These are phyloP conservation scores for Argyrosomus japonicus DNA, from an alignment of 2,113 vertebrate genomes.

Conservation along the genomic window DNA sequence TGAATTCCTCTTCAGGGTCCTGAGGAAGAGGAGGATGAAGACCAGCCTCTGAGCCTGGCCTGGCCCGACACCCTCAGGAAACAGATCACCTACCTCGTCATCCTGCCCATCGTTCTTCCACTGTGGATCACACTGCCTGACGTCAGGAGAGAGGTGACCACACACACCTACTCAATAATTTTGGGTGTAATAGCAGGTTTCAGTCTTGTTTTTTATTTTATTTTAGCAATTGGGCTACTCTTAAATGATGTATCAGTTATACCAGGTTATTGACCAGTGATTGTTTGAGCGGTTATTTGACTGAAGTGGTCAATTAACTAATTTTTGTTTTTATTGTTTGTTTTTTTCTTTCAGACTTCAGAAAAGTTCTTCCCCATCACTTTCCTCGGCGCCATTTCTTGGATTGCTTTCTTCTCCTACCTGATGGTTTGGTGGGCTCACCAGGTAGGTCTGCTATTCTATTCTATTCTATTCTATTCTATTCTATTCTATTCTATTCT, in stretches of 20 bases:
- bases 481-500: slow-evolving; percentile 8
- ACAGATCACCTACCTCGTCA: slow-evolving; percentile 88
- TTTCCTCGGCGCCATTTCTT: slow-evolving; percentile 92
- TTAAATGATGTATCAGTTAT: neutral
- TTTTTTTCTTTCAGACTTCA: slow-evolving; percentile 84
- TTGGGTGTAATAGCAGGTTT: neutral
- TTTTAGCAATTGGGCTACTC: neutral
- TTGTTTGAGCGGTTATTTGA: neutral
- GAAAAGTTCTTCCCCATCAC: slow-evolving; percentile 92
- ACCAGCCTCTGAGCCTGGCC: slow-evolving; percentile 93
- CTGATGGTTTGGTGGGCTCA: slow-evolving; percentile 99
- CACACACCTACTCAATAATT: neutral
- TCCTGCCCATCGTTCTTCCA: slow-evolving; percentile 93
- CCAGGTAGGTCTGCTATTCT: slow-evolving; percentile 86
- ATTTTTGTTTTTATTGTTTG: neutral
- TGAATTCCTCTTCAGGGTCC: slow-evolving; percentile 69
- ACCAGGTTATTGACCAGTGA: neutral
- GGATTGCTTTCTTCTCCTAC: slow-evolving; percentile 97
- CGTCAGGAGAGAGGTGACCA: slow-evolving; percentile 90
- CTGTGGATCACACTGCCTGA: slow-evolving; percentile 95
- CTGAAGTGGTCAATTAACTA: neutral
- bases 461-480: neutral
- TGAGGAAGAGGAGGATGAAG: slow-evolving; percentile 87
- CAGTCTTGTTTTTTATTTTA: neutral
- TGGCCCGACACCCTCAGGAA: slow-evolving; percentile 94